Evolutionary conservation across 2,113 vertebrate species (phyloP).

Genomic region (Lampris megalopsis): DNA sequence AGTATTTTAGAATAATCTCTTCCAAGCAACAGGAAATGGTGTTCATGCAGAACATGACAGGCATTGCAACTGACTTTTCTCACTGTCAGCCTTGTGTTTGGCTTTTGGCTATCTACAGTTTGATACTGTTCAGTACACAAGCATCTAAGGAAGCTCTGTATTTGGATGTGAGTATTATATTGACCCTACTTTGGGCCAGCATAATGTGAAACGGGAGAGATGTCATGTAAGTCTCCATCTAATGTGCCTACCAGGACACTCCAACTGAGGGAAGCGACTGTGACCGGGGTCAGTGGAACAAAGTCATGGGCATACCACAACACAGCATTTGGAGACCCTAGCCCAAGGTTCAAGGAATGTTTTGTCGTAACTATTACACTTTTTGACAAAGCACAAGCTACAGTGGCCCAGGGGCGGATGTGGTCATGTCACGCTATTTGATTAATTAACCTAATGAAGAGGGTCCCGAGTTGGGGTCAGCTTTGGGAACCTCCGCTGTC

Average conservation of each 20-base stretch:
- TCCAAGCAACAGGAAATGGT: no score
- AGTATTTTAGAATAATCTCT: no score
- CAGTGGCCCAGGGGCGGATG: slow-evolving; percentile 42
- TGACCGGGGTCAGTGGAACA: slow-evolving; percentile 50
- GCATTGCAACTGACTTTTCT: background rate
- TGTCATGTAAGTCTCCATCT: slow-evolving; percentile 64
- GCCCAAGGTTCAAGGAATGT: slow-evolving; percentile 35
- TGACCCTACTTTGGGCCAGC: slow-evolving; percentile 64
- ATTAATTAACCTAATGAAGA: slow-evolving; percentile 70
- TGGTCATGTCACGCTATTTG: slow-evolving; percentile 59
- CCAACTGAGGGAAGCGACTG: slow-evolving; percentile 54
- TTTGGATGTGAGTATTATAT: slow-evolving; percentile 53
- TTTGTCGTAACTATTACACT: slow-evolving; percentile 56
- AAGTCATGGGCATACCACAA: slow-evolving; percentile 46
- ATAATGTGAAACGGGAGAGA: slow-evolving; percentile 49
- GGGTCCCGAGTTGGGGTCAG: slow-evolving; percentile 29
- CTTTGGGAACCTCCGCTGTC: slow-evolving; percentile 10
- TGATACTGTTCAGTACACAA: slow-evolving; percentile 50
- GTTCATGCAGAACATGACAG: background rate
- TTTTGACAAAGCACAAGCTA: slow-evolving; percentile 71
- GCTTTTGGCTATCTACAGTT: slow-evolving; percentile 30
- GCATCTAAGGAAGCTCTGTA: slow-evolving; percentile 39
- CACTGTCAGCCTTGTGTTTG: slow-evolving; percentile 12
- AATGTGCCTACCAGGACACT: slow-evolving; percentile 49
- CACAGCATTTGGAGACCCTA: slow-evolving; percentile 38